Base-by-base conservation (phyloP, 2,888 invertebrate genomes). In the Morpho achilles region DNA sequence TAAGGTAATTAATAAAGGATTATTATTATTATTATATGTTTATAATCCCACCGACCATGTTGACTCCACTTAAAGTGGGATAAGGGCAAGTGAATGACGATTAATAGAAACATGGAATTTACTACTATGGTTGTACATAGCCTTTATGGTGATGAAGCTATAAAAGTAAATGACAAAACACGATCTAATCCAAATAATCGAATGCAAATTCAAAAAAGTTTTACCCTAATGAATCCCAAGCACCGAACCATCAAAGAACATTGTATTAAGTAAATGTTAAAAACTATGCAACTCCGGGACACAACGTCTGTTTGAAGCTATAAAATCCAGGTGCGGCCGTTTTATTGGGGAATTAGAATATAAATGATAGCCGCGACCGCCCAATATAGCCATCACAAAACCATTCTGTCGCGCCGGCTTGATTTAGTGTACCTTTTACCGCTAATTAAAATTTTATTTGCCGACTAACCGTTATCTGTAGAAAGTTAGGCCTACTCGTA, bases 341-440 rank as follows among this genome's bases (percentile, higher is more conserved):
- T 67, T 67, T 60, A 68, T 64, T 64, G 62, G 65, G 61, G 63
- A 66, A 68, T 71, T 68, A 69, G 67, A 69, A 68, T 68, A 65
- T 65, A 67, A 71, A 69, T 70, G 47, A 54, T 54, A n/a, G 42
- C 23, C 10, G n/a, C n/a, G 54, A 54, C 54, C 54, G 48, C 54
- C 54, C 47, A 47, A 48, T 42, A 10, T 45, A 45, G 45, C 45
- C 45, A 10, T 45, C 10, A 45, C 7, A 45, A 10, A 45, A 9
- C 45, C 9, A 45, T 45, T 45, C 10, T 45, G 45, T 45, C 45
- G 45, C 10, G 10, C 45, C 45, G 10, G 32, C 10, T 10, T 45
- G 45, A 45, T 45, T 45, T 45, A 45, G n/a, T 5, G 45, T 45
- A 45, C 10, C 45, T n/a, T 45, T 45, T 45, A 10, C 45, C 45